phyloP scores from a whole-genome alignment of 1,140 invertebrate genomes.

The Drosophila asahinai region DNA sequence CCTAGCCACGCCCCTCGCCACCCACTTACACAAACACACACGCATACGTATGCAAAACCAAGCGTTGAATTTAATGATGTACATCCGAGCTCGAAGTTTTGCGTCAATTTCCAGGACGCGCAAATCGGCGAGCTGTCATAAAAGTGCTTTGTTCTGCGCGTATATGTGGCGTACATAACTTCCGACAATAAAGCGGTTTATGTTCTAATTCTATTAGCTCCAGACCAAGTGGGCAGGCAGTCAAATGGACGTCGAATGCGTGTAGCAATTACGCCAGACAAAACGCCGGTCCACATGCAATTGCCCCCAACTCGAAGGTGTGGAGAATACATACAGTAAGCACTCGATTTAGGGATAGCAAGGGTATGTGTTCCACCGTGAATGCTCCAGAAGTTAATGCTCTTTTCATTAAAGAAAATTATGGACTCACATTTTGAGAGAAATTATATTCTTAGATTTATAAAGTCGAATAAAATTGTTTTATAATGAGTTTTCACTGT shows the following conservation, averaged over 20 bases:
- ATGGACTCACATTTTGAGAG: not conserved
- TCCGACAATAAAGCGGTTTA: conserved; percentile 77
- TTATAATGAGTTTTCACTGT: not conserved
- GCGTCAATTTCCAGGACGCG: conserved; percentile 55
- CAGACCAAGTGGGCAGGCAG: conserved; percentile 52
- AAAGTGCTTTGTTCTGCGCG: conserved; percentile 48
- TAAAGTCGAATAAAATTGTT: too few relatives aligned
- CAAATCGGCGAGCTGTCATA: conserved; percentile 73
- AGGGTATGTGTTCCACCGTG: too few relatives aligned
- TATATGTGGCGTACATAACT: conserved; percentile 26
- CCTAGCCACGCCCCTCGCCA: conserved; percentile 2
- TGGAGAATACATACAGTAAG: not conserved
- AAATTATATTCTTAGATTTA: too few relatives aligned
- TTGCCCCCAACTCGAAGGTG: conserved; percentile 7
- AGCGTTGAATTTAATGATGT: conserved; percentile 61
- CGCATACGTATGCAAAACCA: conserved; percentile 47
- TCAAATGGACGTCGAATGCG: conserved; percentile 48
- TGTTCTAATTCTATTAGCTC: conserved; percentile 79
- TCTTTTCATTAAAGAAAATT: not conserved
- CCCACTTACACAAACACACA: conserved; percentile 7
- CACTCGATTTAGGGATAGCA: not conserved
- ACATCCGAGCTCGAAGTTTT: conserved; percentile 45
- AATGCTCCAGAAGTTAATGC: too few relatives aligned
- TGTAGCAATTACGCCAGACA: conserved; percentile 68
- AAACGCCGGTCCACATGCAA: conserved; percentile 44